A percentile compares a stretch with the other conserved stretches of the same genome.
Evolutionary conservation across 2,113 vertebrate species (phyloP).

Genomic region (Hydrolagus affinis): DNA sequence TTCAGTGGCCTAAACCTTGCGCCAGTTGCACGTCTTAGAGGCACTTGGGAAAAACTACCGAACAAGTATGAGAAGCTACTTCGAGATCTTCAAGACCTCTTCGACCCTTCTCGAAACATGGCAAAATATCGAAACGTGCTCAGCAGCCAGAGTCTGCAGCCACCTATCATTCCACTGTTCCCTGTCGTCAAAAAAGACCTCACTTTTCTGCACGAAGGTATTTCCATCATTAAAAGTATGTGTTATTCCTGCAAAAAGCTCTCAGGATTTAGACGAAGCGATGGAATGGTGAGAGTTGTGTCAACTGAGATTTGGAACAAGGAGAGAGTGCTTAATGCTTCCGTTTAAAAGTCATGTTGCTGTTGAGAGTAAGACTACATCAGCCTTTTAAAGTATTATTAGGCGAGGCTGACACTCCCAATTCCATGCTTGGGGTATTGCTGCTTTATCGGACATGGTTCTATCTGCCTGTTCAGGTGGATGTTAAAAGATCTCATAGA

Average conservation of each 20-base stretch:
- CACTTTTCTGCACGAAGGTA: slow-evolving; percentile 95
- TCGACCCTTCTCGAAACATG: slow-evolving; percentile 96
- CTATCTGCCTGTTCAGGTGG: too few relatives aligned
- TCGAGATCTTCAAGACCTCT: slow-evolving; percentile 88
- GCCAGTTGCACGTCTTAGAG: slow-evolving; percentile 77
- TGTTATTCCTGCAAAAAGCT: slow-evolving; percentile 13
- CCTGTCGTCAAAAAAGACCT: slow-evolving; percentile 97
- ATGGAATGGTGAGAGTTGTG: too few relatives aligned
- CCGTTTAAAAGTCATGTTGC: too few relatives aligned
- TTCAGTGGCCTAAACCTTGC: slow-evolving; percentile 86
- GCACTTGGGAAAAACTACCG: slow-evolving; percentile 91
- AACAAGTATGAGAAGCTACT: slow-evolving; percentile 94
- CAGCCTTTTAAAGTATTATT: too few relatives aligned
- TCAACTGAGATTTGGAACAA: too few relatives aligned
- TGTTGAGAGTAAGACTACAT: too few relatives aligned
- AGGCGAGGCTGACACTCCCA: too few relatives aligned
- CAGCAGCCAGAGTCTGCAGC: slow-evolving; percentile 93
- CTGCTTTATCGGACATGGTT: too few relatives aligned
- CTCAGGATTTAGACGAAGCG: too few relatives aligned
- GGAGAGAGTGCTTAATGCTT: too few relatives aligned
- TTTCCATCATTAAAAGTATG: slow-evolving; percentile 31
- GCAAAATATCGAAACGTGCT: slow-evolving; percentile 92
- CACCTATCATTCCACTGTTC: slow-evolving; percentile 92
- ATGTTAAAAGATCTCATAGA: too few relatives aligned
- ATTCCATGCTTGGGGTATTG: too few relatives aligned